Percentiles rank a stretch among this genome's conserved stretches.
Conservation (phyloP, 2,113 vertebrate genomes). For the Phylloscopus whistleri region DNA sequence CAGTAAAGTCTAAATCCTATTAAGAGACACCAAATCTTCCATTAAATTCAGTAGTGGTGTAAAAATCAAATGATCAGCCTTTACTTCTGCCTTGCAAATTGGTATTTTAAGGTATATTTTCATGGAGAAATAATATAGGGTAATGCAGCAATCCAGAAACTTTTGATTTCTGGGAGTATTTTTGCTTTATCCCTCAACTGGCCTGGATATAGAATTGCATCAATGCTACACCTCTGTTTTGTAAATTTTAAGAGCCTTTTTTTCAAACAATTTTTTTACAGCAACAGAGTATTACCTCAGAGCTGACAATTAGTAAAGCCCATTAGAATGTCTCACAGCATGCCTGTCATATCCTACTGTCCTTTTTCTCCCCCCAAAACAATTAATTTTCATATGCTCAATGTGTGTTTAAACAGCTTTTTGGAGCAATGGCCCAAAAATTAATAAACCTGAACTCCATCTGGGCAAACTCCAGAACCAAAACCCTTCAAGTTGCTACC, state of each 20-base stretch:
- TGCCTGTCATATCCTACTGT: not conserved
- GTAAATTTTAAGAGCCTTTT: not conserved
- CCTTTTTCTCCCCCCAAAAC: not conserved
- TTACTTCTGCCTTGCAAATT: not conserved
- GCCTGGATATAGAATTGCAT: not conserved
- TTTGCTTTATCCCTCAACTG: not conserved
- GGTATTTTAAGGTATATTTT: not conserved
- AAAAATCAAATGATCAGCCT: not conserved
- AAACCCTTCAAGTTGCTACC: not conserved
- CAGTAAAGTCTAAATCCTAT: not conserved
- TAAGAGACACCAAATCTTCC: not conserved
- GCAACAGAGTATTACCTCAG: not conserved
- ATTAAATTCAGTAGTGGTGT: not conserved
- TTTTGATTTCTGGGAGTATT: not conserved
- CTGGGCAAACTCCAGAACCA: not conserved
- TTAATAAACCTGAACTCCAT: not conserved
- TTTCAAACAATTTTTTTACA: not conserved
- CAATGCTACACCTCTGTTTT: not conserved
- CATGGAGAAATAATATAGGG: not conserved
- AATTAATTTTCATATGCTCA: not conserved
- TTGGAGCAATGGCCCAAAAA: not conserved
- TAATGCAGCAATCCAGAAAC: not conserved
- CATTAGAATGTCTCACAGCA: not conserved
- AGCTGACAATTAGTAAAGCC: not conserved
- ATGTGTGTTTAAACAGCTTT: not conserved